Evolutionary conservation across 2,113 vertebrate genomes (phyloP).

Genomic region (Salvelinus sp.): DNA sequence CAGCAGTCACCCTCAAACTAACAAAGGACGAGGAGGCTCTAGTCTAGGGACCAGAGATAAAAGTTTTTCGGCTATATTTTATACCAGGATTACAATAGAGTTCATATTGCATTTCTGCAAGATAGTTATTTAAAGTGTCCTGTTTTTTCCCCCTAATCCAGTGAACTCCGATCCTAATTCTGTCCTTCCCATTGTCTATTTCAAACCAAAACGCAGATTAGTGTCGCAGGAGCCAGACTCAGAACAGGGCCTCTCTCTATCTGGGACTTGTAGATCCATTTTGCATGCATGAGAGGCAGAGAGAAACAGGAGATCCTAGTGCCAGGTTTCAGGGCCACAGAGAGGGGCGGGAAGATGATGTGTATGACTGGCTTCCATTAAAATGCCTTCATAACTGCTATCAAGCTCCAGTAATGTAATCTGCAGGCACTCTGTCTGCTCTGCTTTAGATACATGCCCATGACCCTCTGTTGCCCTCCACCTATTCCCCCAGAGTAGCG

Average conservation of each 20-base stretch:
- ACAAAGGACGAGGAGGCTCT: too few relatives aligned
- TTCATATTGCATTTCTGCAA: too few relatives aligned
- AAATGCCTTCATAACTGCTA: slow-evolving; percentile 21
- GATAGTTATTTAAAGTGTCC: too few relatives aligned
- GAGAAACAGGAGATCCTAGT: neutral
- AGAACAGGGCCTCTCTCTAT: slow-evolving; percentile 1
- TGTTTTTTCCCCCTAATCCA: neutral
- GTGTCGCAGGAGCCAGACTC: neutral
- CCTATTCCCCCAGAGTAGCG: too few relatives aligned
- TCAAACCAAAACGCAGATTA: neutral
- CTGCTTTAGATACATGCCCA: neutral
- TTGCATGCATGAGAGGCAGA: too few relatives aligned
- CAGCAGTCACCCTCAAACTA: too few relatives aligned
- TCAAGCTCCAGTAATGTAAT: neutral
- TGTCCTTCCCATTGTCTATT: neutral
- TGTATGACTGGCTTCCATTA: slow-evolving; percentile 17
- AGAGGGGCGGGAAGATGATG: neutral
- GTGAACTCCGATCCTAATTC: neutral
- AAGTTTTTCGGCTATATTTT: too few relatives aligned
- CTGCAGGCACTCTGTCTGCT: too few relatives aligned
- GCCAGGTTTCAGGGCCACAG: neutral
- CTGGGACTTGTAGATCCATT: neutral
- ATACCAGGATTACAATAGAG: too few relatives aligned
- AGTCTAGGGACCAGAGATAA: too few relatives aligned
- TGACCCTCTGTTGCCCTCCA: neutral